Evolutionary conservation across 2,797 vertebrate genomes (phyloP).

Genomic region (Bufotes viridis): DNA sequence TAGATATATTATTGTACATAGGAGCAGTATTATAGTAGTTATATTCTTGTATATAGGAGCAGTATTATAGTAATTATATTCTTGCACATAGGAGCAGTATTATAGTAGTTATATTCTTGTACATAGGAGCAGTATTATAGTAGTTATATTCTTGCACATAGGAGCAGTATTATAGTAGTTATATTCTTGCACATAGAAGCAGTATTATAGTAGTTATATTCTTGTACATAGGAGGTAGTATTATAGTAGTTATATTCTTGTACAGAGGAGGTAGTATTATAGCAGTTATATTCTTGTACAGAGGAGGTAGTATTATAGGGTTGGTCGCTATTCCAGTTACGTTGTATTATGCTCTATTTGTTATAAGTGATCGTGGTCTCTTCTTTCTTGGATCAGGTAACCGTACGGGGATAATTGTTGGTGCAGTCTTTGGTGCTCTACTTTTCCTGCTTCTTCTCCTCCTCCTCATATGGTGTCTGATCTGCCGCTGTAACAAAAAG

Average conservation of each 20-base stretch:
- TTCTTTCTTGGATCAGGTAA: slow-evolving; percentile 71
- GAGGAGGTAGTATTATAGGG: background rate
- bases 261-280: background rate
- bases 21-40: slow-evolving; percentile 3
- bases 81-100: slow-evolving; percentile 1
- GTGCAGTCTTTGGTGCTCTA: slow-evolving; percentile 84
- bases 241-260: slow-evolving; percentile 14
- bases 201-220: slow-evolving; percentile 13
- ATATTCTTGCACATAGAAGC: slow-evolving; percentile 9
- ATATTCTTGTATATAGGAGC: background rate
- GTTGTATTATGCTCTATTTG: background rate
- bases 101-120: slow-evolving; percentile 14
- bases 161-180: slow-evolving; percentile 7
- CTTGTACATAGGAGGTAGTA: slow-evolving; percentile 11
- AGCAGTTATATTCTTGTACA: slow-evolving; percentile 2
- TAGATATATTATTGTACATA: slow-evolving; percentile 4
- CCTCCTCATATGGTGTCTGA: slow-evolving; percentile 84
- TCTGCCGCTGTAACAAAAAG: slow-evolving; percentile 82
- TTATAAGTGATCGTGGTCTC: background rate
- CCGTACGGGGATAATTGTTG: slow-evolving; percentile 82
- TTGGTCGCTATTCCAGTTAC: background rate
- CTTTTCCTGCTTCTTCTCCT: slow-evolving; percentile 83
- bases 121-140: background rate
- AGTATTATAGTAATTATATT: slow-evolving; percentile 2
- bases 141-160: slow-evolving; percentile 1